phyloP scores from a whole-genome alignment of 2,888 invertebrate genomes.

The Eucera pruinosa region DNA sequence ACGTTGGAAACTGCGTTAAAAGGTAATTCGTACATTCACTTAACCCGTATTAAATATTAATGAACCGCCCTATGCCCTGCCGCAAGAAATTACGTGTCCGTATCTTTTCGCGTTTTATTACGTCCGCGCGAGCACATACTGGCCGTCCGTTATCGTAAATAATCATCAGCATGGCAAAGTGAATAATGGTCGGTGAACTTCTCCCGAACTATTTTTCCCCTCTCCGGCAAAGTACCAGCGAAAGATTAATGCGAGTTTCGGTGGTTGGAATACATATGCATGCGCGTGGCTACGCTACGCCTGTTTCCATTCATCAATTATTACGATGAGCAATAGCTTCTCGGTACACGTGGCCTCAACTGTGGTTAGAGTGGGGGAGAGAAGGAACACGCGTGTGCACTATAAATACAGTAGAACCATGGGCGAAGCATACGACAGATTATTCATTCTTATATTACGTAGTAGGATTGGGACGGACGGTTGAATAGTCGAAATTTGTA shows the following conservation, averaged over 20 bases:
- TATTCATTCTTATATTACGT: no score
- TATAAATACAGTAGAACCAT: no score
- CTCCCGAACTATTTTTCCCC: slow-evolving; percentile 45
- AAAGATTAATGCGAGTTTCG: slow-evolving; percentile 66
- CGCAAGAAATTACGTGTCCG: slow-evolving; percentile 13
- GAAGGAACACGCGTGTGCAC: no score
- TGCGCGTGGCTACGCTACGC: slow-evolving; percentile 18
- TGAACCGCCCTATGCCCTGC: slow-evolving; percentile 4
- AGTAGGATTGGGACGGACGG: no score
- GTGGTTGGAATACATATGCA: slow-evolving; percentile 27
- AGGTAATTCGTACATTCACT: slow-evolving; percentile 47
- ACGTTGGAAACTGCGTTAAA: slow-evolving; percentile 39
- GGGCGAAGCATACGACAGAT: no score
- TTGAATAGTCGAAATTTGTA: no score
- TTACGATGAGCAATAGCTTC: slow-evolving; percentile 12
- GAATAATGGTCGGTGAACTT: slow-evolving; percentile 72
- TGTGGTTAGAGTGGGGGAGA: no score
- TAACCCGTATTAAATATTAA: slow-evolving; percentile 57
- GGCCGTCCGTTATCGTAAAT: slow-evolving; percentile 65
- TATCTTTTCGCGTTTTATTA: slow-evolving; percentile 19
- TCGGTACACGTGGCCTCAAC: slow-evolving; percentile 21
- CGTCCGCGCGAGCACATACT: slow-evolving; percentile 19
- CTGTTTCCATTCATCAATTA: slow-evolving; percentile 65
- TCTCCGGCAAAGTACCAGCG: slow-evolving; percentile 40
- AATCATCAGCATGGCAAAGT: slow-evolving; percentile 56